Evolutionary conservation across 2,888 invertebrate genomes (phyloP).

Genomic region (Platycheirus albimanus): DNA sequence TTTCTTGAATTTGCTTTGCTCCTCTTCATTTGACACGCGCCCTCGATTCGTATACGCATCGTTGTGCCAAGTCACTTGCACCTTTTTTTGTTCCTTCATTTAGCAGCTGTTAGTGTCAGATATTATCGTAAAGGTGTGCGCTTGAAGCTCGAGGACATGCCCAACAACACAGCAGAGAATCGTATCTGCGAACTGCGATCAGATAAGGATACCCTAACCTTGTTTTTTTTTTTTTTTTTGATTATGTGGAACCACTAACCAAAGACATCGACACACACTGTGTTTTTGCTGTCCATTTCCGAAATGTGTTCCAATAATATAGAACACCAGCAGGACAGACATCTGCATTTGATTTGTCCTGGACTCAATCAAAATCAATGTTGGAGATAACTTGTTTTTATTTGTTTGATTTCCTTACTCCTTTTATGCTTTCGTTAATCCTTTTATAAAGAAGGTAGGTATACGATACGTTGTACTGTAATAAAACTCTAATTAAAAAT

Average conservation of each 20-base stretch:
- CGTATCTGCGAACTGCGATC: neutral
- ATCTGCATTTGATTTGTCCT: conserved; percentile 11
- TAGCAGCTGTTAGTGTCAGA: conserved; percentile 7
- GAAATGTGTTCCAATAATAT: neutral
- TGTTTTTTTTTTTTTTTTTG: neutral
- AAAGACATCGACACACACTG: neutral
- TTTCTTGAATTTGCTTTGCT: too few species aligned
- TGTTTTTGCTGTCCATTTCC: neutral
- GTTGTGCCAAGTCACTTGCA: conserved; percentile 1
- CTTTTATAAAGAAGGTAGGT: too few species aligned
- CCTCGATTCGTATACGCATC: neutral
- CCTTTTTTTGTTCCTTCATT: neutral
- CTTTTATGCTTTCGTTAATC: too few species aligned
- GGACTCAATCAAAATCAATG: neutral
- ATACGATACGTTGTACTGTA: too few species aligned
- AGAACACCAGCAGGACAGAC: neutral
- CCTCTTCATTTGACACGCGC: neutral
- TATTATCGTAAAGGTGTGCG: neutral
- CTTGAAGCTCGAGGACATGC: neutral
- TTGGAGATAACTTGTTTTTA: neutral
- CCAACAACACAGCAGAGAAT: neutral
- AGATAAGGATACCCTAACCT: conserved; percentile 3
- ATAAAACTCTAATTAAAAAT: neutral
- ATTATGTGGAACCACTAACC: neutral
- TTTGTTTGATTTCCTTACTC: neutral